phyloP scores from a whole-genome alignment of 2,888 invertebrate species.

The Leuctra nigra region DNA sequence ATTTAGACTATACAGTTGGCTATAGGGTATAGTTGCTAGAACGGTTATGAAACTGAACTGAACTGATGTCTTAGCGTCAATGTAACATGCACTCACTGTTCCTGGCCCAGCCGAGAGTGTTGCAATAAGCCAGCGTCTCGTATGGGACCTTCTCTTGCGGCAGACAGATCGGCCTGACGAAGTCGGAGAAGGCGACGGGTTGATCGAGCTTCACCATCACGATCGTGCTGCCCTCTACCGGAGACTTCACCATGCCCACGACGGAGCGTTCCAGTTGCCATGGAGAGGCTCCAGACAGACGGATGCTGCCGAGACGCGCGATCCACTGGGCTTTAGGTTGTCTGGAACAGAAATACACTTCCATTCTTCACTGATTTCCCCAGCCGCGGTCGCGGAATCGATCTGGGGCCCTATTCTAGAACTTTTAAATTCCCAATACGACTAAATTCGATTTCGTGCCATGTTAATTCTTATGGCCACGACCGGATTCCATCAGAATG shows the following conservation, averaged over 20 bases:
- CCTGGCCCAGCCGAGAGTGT: constrained; percentile 80
- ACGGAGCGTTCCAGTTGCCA: constrained; percentile 82
- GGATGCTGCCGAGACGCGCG: constrained; percentile 67
- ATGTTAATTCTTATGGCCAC: no score
- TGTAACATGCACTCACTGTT: constrained; percentile 62
- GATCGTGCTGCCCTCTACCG: constrained; percentile 81
- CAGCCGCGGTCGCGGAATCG: no score
- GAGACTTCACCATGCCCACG: constrained; percentile 84
- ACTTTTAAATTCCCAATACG: no score
- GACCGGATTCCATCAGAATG: no score
- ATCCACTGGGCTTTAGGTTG: constrained; percentile 86
- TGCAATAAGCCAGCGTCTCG: constrained; percentile 53
- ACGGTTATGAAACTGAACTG: no score
- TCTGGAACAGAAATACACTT: constrained; percentile 41
- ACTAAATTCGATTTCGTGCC: no score
- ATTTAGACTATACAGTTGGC: no score
- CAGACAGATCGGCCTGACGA: constrained; percentile 75
- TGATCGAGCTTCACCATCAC: constrained; percentile 74
- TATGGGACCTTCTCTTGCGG: constrained; percentile 51
- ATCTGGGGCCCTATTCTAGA: no score
- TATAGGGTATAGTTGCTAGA: no score
- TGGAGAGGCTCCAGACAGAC: constrained; percentile 71
- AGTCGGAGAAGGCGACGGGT: constrained; percentile 68
- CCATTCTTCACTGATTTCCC: no score
- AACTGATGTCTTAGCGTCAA: no score